Evolutionary conservation across 1,140 invertebrate species (phyloP), one percentile per base, ranked within the genome.

Genomic region (Adoxophyes honmai): DNA sequence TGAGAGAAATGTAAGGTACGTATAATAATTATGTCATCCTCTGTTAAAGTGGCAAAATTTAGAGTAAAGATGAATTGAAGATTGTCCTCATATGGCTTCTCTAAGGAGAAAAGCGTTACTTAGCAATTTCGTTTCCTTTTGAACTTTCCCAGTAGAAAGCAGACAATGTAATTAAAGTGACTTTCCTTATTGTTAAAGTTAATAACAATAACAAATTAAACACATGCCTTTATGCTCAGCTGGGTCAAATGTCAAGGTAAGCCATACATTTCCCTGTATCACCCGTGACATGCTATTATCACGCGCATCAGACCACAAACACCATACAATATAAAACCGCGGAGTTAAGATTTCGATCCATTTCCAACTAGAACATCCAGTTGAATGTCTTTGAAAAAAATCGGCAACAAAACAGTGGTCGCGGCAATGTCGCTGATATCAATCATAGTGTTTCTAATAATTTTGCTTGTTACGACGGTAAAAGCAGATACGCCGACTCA

Each of bases 181-280:
- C 51, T 52, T 52, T 52, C 51, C 11, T 16, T 38, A 55, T 55
- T 55, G 36, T 55, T 55, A 55, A 55, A 38, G 16, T 55, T 38
- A 55, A 6, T 55, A 15, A 6, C 11, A 48, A 21, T 16, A 48
- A 28, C 21, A 28, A 3, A 33, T 48, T n/a, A 18, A 28, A 48
- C 6, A 28, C 18, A 48, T 48, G 10, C 42, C 7, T 56, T 38
- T 56, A 62, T 76, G 75, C 80, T 81, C 62, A 80, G 76, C 66
- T 84, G 62, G 83, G 81, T 82, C 81, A 81, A 81, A 81, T 86
- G 83, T 86, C 86, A 87, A 79, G 75, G 73, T 59, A 71, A 11
- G 18, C 38, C 52, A 54, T 70, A 21, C 33, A 53, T 33, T 21
- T 34, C 18, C 59, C 39, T 14, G n/a, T 38, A 57, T 34, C 57